These are phyloP conservation scores for Melanostoma mellinum DNA, from an alignment of 2,888 invertebrate species.

Conservation along the genomic window DNA sequence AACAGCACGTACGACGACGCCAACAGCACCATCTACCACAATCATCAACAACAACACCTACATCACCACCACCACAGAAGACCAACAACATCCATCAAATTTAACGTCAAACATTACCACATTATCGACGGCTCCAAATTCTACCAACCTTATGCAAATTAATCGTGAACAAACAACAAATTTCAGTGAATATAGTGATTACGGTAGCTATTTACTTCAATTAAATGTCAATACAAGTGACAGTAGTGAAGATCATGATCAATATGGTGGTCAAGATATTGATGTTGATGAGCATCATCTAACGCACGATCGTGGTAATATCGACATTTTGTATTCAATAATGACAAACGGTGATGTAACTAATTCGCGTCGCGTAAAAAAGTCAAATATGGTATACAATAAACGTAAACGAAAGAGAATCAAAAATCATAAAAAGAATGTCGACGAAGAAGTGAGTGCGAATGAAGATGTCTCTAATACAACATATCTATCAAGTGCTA, in stretches of 20 bases:
- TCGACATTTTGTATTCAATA: slow-evolving; percentile 53
- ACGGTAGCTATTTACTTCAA: slow-evolving; percentile 55
- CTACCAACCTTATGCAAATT: slow-evolving; percentile 9
- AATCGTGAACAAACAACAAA: slow-evolving; percentile 50
- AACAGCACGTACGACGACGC: slow-evolving; percentile 44
- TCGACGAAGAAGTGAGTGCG: slow-evolving; percentile 26
- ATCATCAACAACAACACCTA: slow-evolving; percentile 19
- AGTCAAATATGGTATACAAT: slow-evolving; percentile 67
- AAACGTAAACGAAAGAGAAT: slow-evolving; percentile 74
- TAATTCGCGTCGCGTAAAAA: slow-evolving; percentile 73
- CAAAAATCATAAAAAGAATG: slow-evolving; percentile 17
- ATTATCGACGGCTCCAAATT: slow-evolving; percentile 34
- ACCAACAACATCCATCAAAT: slow-evolving; percentile 40
- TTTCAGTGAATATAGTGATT: slow-evolving; percentile 63
- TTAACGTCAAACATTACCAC: slow-evolving; percentile 46
- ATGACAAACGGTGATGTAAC: slow-evolving; percentile 58
- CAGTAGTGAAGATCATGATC: slow-evolving; percentile 75
- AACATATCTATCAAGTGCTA: slow-evolving; percentile 69
- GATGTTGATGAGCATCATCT: slow-evolving; percentile 48
- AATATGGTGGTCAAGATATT: slow-evolving; percentile 74
- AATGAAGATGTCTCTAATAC: slow-evolving; percentile 59
- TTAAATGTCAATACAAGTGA: slow-evolving; percentile 60
- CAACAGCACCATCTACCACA: slow-evolving; percentile 31
- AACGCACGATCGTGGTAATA: slow-evolving; percentile 52
- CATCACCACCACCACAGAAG: slow-evolving; percentile 17